These are phyloP conservation scores for Ploceus nigricollis DNA, from an alignment of 2,113 vertebrate species.

Conservation along the genomic window DNA sequence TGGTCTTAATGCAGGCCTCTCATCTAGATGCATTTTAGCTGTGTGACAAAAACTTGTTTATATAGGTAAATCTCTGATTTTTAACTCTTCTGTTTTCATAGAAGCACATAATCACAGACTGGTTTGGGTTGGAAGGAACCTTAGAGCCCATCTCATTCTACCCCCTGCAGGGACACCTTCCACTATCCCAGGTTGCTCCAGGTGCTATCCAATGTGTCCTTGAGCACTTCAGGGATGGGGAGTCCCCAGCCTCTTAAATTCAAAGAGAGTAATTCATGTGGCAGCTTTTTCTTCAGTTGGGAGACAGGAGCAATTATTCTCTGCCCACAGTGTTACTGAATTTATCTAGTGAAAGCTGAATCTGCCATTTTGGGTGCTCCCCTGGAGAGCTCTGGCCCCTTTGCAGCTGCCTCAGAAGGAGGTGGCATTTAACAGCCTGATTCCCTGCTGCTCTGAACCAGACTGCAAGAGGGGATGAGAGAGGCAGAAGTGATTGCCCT, in stretches of 20 bases:
- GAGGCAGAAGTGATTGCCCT: background rate
- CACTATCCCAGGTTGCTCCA: background rate
- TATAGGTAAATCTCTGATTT: background rate
- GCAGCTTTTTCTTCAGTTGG: background rate
- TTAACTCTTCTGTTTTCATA: background rate
- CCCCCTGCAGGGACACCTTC: background rate
- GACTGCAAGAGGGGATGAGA: background rate
- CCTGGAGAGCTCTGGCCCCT: background rate
- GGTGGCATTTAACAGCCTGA: background rate
- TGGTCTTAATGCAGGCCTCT: background rate
- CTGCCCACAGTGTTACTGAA: background rate
- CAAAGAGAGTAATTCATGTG: background rate
- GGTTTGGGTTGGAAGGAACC: background rate
- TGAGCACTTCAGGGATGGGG: background rate
- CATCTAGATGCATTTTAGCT: background rate
- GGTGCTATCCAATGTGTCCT: rapidly evolving
- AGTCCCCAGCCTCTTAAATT: background rate
- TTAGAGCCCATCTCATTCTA: background rate
- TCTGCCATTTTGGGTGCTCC: background rate
- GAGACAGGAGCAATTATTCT: background rate
- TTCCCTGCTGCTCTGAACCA: background rate
- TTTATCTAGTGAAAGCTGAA: background rate
- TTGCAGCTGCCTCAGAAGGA: background rate
- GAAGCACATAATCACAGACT: background rate
- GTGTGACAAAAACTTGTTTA: background rate